Percentiles rank a stretch among this genome's conserved stretches.
Conservation (phyloP, 1,140 invertebrate genomes). For the Whitmania pigra region DNA sequence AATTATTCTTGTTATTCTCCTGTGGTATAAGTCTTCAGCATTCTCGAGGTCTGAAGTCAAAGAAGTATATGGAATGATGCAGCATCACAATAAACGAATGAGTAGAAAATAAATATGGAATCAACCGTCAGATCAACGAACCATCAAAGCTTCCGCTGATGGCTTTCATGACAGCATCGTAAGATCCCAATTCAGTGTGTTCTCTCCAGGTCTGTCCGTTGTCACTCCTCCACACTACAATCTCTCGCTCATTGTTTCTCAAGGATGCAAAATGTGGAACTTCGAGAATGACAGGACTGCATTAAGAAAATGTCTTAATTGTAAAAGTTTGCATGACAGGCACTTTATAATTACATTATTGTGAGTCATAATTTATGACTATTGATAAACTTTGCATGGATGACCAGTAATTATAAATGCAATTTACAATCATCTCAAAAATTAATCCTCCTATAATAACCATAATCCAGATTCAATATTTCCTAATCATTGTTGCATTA, state of each 20-base stretch:
- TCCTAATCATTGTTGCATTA: too few species aligned
- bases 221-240: constrained; percentile 87
- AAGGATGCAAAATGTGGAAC: constrained; percentile 96
- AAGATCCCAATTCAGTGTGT: constrained; percentile 86
- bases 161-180: constrained; percentile 88
- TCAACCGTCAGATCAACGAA: constrained; percentile 23
- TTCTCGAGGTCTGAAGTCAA: constrained; percentile 61
- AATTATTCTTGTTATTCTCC: constrained; percentile 82
- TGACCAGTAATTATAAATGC: too few species aligned
- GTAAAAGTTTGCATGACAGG: constrained; percentile 19
- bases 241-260: constrained; percentile 89
- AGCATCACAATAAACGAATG: background rate
- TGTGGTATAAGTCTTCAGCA: constrained; percentile 70
- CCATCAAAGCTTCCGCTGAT: constrained; percentile 39
- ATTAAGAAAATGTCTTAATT: too few species aligned
- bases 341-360: too few species aligned
- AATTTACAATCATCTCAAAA: too few species aligned
- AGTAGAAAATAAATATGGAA: background rate
- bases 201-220: constrained; percentile 93
- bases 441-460: too few species aligned
- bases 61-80: constrained; percentile 5
- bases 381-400: too few species aligned
- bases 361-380: too few species aligned
- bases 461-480: too few species aligned
- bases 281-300: constrained; percentile 82